Evolutionary conservation across 2,888 invertebrate genomes (phyloP).

Genomic region (Chalcis sispes): DNA sequence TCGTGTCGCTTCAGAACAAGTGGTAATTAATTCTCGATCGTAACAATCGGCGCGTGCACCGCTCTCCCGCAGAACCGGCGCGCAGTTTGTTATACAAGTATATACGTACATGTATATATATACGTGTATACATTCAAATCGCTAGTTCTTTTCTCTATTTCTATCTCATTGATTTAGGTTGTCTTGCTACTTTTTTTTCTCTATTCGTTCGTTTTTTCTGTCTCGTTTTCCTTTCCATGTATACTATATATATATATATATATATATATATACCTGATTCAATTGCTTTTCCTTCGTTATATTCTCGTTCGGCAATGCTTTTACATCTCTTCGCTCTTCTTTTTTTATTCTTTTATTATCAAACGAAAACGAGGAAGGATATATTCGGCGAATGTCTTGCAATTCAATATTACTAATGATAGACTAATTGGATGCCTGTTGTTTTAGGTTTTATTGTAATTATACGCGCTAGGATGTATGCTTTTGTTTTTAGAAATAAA

Average conservation of each 20-base stretch:
- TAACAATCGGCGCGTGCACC: conserved; percentile 65
- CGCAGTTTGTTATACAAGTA: conserved; percentile 57
- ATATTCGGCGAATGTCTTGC: conserved; percentile 29
- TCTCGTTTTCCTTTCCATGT: background rate
- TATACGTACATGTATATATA: background rate
- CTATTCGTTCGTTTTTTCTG: background rate
- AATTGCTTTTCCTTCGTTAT: too few relatives aligned
- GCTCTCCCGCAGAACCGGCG: too few relatives aligned
- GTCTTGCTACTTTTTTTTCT: background rate
- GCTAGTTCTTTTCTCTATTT: background rate
- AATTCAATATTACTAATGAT: conserved; percentile 36
- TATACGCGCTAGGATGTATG: background rate
- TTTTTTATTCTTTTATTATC: background rate
- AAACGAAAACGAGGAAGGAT: background rate
- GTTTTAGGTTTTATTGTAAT: background rate
- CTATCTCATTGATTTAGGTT: background rate
- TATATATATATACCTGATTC: too few relatives aligned
- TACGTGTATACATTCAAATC: background rate
- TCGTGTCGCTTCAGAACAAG: conserved; percentile 66
- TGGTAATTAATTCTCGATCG: conserved; percentile 72
- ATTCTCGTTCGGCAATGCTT: too few relatives aligned
- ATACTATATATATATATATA: too few relatives aligned
- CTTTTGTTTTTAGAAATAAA: background rate
- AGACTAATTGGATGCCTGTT: conserved; percentile 27
- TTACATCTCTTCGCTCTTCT: background rate